phyloP scores from a whole-genome alignment of 2,888 invertebrate genomes.

The Drosophila meridionalis region DNA sequence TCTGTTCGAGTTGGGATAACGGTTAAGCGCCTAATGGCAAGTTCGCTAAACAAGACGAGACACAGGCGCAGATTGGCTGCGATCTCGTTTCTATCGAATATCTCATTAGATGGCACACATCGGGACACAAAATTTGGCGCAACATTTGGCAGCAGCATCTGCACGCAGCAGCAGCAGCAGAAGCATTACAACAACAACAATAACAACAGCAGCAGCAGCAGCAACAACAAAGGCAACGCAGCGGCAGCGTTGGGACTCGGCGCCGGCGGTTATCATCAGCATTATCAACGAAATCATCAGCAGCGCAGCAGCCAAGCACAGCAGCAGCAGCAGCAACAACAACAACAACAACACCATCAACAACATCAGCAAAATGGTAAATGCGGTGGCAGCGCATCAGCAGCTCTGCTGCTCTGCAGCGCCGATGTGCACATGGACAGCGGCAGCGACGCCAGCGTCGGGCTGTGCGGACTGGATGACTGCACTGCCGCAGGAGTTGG shows the following conservation, averaged over 20 bases:
- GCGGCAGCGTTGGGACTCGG: conserved; percentile 74
- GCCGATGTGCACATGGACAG: conserved; percentile 75
- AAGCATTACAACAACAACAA: conserved; percentile 40
- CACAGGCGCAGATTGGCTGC: conserved; percentile 95
- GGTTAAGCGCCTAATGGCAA: conserved; percentile 85
- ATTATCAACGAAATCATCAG: conserved; percentile 68
- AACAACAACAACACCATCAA: conserved; percentile 56
- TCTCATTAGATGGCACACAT: conserved; percentile 96
- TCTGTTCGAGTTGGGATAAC: conserved; percentile 46
- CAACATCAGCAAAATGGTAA: conserved; percentile 73
- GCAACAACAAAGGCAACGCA: conserved; percentile 59
- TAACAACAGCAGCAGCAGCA: conserved; percentile 54
- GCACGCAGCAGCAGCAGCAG: conserved; percentile 69
- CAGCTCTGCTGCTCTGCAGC: conserved; percentile 59
- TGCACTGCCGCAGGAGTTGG: conserved; percentile 82
- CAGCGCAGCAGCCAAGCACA: conserved; percentile 63
- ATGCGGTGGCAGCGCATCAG: conserved; percentile 47
- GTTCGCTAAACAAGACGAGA: conserved; percentile 87
- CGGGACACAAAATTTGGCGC: conserved; percentile 88
- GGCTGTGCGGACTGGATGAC: conserved; percentile 72
- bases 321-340: conserved; percentile 60
- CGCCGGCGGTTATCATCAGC: conserved; percentile 76
- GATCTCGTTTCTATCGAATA: conserved; percentile 96
- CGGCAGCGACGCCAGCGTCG: conserved; percentile 48
- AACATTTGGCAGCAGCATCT: conserved; percentile 84